Percentiles rank a stretch among this genome's conserved stretches.
These are phyloP conservation scores for Sinocyclocheilus anophthalmus DNA, from an alignment of 2,113 vertebrate genomes.

Conservation along the genomic window DNA sequence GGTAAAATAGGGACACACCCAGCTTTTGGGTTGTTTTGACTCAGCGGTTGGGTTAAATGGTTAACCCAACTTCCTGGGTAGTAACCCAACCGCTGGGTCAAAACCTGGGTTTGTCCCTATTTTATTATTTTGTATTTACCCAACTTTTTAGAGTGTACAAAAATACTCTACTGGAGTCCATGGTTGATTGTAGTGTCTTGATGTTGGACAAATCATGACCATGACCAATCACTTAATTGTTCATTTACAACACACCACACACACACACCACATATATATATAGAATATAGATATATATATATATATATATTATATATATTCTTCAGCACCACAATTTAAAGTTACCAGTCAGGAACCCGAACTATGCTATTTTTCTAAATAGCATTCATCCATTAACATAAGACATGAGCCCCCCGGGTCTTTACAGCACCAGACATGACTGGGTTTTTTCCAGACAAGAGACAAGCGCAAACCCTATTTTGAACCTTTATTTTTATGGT, in stretches of 20 bases:
- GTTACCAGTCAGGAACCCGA: neutral
- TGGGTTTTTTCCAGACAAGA: neutral
- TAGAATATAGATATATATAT: too few species aligned
- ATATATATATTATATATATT: neutral
- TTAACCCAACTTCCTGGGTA: too few species aligned
- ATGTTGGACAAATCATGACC: neutral
- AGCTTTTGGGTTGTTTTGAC: too few species aligned
- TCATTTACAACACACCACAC: neutral
- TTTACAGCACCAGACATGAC: neutral
- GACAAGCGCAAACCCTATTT: neutral
- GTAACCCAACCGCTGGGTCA: too few species aligned
- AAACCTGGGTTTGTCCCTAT: too few species aligned
- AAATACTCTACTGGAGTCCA: too few species aligned
- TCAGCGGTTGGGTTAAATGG: too few species aligned
- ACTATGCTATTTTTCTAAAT: neutral
- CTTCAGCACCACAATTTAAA: neutral
- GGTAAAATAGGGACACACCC: too few species aligned
- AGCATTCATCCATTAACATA: neutral
- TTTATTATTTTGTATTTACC: too few species aligned
- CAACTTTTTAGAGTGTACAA: too few species aligned
- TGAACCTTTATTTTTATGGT: neutral
- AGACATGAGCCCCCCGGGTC: neutral
- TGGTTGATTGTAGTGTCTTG: neutral
- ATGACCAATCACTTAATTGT: neutral
- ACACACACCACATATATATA: too few species aligned